These are phyloP conservation scores for Tenualosa thibaudeaui DNA, from an alignment of 2,797 vertebrate genomes.

Conservation along the genomic window DNA sequence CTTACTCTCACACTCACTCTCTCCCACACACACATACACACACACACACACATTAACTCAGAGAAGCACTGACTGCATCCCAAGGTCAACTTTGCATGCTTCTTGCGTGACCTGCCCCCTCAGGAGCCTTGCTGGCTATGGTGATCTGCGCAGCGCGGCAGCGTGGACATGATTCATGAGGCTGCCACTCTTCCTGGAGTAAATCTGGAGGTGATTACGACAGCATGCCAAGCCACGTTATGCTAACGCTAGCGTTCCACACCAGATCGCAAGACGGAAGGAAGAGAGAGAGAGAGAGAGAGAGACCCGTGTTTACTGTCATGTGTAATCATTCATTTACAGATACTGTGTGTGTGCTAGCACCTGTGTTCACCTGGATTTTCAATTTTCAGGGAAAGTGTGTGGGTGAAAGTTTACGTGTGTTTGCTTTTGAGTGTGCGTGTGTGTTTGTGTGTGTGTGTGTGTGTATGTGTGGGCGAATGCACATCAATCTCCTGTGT, in stretches of 20 bases:
- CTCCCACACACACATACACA: neutral
- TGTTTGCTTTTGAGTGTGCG: neutral
- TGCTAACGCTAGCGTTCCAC: neutral
- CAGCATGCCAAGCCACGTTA: neutral
- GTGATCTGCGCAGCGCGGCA: neutral
- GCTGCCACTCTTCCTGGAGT: constrained; percentile 10
- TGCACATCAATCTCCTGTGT: constrained; percentile 52
- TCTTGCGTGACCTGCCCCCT: constrained; percentile 22
- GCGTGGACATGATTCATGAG: constrained; percentile 29
- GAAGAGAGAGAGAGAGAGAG: neutral
- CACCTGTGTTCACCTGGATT: neutral
- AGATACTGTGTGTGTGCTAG: neutral
- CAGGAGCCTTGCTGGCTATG: neutral
- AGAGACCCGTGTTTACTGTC: neutral
- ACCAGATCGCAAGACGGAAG: neutral
- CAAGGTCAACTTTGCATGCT: constrained; percentile 41
- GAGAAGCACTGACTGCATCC: neutral
- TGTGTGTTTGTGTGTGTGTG: neutral
- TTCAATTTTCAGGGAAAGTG: neutral
- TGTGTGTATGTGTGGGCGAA: neutral
- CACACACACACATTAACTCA: neutral
- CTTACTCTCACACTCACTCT: no score
- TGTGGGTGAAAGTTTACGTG: neutral
- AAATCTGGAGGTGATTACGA: constrained; percentile 57
- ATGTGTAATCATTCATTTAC: neutral